These are phyloP conservation scores for Andrena hattorfiana DNA, from an alignment of 2,888 invertebrate species.

Conservation along the genomic window DNA sequence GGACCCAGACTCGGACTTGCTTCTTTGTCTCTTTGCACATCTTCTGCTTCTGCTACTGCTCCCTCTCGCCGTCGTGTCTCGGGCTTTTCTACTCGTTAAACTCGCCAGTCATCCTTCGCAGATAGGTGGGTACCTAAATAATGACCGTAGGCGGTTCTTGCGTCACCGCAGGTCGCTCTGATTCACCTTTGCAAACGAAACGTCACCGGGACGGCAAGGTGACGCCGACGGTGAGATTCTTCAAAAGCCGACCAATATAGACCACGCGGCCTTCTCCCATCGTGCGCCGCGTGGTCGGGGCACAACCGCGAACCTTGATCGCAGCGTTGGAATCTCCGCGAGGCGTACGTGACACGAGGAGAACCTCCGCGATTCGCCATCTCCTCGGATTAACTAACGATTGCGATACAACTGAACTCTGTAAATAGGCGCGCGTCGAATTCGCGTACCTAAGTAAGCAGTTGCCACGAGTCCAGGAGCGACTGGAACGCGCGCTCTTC, in stretches of 20 bases:
- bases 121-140: slow-evolving; percentile 1
- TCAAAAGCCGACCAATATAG: not conserved
- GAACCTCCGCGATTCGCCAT: not conserved
- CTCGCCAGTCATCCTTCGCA: not conserved
- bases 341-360: not conserved
- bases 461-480: not conserved
- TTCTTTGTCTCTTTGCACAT: too few relatives aligned
- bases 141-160: not conserved
- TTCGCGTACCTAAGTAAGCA: not conserved
- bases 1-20: too few relatives aligned
- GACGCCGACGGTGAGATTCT: not conserved
- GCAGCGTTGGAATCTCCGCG: not conserved
- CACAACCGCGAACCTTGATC: not conserved
- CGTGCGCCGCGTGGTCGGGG: not conserved
- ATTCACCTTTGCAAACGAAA: slow-evolving; percentile 67
- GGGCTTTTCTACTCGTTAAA: too few relatives aligned
- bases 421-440: not conserved
- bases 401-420: not conserved
- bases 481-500: not conserved
- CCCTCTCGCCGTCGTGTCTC: too few relatives aligned
- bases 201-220: slow-evolving; percentile 41
- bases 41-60: too few relatives aligned
- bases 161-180: slow-evolving; percentile 57
- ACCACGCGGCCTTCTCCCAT: not conserved
- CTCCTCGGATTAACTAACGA: not conserved